Conservation (phyloP, 2,797 vertebrate species). For the Tadarida brasiliensis region DNA sequence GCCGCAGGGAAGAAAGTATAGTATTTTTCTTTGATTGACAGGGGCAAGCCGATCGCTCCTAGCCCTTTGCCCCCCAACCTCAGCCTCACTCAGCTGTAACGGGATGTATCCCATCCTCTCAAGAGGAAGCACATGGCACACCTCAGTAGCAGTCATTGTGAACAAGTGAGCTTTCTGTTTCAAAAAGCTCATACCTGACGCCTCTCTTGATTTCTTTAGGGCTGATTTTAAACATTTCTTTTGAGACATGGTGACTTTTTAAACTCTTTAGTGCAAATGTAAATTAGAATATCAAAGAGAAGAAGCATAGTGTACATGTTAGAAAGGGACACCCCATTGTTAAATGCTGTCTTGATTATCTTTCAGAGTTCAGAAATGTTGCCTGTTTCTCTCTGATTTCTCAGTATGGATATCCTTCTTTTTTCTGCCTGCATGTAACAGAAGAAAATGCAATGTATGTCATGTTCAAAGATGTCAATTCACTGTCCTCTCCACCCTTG, state of each 20-base stretch:
- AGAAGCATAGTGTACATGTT: not conserved
- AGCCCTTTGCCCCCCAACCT: not conserved
- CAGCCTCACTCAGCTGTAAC: not conserved
- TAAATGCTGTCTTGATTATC: not conserved
- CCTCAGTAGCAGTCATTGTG: not conserved
- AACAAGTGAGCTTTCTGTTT: not conserved
- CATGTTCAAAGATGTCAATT: slow-evolving; percentile 74
- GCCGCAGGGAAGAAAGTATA: not conserved
- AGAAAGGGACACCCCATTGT: not conserved
- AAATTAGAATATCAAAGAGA: not conserved
- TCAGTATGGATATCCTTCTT: slow-evolving; percentile 45
- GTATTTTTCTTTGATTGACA: not conserved
- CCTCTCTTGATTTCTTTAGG: not conserved
- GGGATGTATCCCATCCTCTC: rapidly evolving
- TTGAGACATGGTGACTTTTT: not conserved
- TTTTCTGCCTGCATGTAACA: not conserved
- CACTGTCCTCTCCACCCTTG: slow-evolving; percentile 30
- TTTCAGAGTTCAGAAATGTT: not conserved
- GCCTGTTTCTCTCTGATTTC: slow-evolving; percentile 35
- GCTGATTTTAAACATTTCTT: slow-evolving; percentile 43
- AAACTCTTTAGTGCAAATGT: not conserved
- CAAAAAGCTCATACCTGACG: not conserved
- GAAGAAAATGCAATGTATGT: not conserved
- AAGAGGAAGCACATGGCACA: not conserved
- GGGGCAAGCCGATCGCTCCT: not conserved